phyloP scores from a whole-genome alignment of 2,113 vertebrate genomes.

The Anarrhichthys ocellatus region DNA sequence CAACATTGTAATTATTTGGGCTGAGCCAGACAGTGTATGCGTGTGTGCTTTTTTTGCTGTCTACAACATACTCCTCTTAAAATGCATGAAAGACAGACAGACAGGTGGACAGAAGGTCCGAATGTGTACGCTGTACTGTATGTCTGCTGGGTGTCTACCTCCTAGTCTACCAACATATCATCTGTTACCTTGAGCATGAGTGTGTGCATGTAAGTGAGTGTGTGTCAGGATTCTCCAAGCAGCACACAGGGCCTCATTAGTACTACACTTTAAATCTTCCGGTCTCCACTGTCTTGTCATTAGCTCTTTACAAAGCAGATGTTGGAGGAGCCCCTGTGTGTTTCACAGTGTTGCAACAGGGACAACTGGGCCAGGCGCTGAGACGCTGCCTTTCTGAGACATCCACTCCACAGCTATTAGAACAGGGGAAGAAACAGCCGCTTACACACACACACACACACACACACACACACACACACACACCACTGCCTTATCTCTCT shows the following conservation, averaged over 20 bases:
- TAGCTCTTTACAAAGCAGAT: constrained; percentile 85
- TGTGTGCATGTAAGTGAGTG: constrained; percentile 45
- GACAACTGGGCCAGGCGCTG: constrained; percentile 66
- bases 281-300: constrained; percentile 81
- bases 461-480: constrained; percentile 50
- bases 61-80: constrained; percentile 36
- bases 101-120: constrained; percentile 45
- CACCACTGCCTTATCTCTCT: constrained; percentile 65
- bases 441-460: constrained; percentile 39
- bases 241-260: constrained; percentile 82
- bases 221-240: constrained; percentile 68
- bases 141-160: constrained; percentile 61
- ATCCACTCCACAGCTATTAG: constrained; percentile 62
- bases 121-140: constrained; percentile 41
- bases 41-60: constrained; percentile 28
- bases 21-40: constrained; percentile 43
- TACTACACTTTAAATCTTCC: constrained; percentile 75
- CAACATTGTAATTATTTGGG: constrained; percentile 85
- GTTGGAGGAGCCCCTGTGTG: constrained; percentile 79
- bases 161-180: constrained; percentile 57
- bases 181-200: constrained; percentile 61
- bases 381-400: constrained; percentile 62
- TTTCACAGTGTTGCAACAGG: constrained; percentile 77
- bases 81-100: constrained; percentile 42
- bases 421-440: constrained; percentile 40